Evolutionary conservation across 2,113 vertebrate genomes (phyloP).

Genomic region (Pygoscelis antarcticus): DNA sequence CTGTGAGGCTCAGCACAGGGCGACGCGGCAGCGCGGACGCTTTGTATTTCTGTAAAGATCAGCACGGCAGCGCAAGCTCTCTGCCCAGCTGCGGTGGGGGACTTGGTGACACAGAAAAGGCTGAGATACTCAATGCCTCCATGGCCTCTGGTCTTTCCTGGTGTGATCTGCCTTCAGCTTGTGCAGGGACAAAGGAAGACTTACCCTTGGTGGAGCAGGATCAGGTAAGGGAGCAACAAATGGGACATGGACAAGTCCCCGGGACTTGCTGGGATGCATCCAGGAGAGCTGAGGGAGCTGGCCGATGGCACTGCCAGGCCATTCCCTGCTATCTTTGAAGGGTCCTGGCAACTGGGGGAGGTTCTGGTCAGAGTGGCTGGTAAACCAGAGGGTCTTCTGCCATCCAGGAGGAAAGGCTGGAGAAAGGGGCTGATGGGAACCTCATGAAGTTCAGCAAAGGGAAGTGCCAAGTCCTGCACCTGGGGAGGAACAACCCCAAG

Average conservation of each 20-base stretch:
- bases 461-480: no score
- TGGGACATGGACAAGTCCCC: fast-evolving
- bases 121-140: background rate
- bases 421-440: background rate
- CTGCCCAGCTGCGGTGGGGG: fast-evolving
- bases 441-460: background rate
- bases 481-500: background rate
- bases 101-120: background rate
- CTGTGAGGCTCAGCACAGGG: background rate
- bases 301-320: background rate
- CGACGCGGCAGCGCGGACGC: fast-evolving
- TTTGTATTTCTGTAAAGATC: fast-evolving
- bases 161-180: background rate
- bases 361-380: background rate
- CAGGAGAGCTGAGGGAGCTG: background rate
- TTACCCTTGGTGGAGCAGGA: background rate
- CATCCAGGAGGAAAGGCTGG: background rate
- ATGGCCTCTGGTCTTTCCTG: background rate
- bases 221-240: background rate
- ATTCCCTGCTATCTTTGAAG: background rate
- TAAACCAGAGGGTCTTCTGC: background rate
- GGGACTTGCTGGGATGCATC: background rate
- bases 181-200: background rate
- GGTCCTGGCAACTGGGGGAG: fast-evolving
- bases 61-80: fast-evolving